Base-by-base conservation (phyloP, 2,888 invertebrate species). In the Netelia fuscicornis region DNA sequence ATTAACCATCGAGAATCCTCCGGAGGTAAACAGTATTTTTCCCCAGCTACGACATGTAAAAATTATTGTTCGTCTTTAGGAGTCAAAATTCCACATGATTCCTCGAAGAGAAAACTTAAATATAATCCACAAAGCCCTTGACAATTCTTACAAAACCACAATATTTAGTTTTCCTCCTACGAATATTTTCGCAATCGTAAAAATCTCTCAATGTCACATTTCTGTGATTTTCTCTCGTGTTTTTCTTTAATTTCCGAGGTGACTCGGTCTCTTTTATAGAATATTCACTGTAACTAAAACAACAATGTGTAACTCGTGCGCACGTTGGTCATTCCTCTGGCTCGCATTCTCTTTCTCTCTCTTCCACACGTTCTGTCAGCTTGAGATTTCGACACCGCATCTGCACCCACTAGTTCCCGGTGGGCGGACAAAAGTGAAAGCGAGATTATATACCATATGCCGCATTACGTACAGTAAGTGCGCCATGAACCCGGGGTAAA, bases 361-460 rank as follows among this genome's bases (percentile, higher is more conserved):
- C 79, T 86, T 86, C 78, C 65, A 79, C 67, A 83, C 83, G 74
- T 54, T 84, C 71, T 85, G 71, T 86, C 84, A 85, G 81, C 77
- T 79, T 17, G 80, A 83, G 81, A 83, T 86, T 88, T 86, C 79
- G 82, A 78, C 58, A 83, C 80, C 62, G 82, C 83, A 81, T 83
- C 85, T 72, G 85, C 83, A 85, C 82, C 85, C 85, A 86, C 84
- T 80, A 77, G 77, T 81, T 48, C 62, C 23, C 75, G 68, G 76
- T 86, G 81, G 86, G 81, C 76, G 87, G 86, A 82, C 86, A 89
- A 90, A 90, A 90, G 89, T 90, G 89, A 90, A 90, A 90, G 90
- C 88, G 83, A 72, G 79, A 88, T 88, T 88, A 75, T 78, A 75
- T 74, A 78, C 77, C 44, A 48, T 72, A 72, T 60, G 67, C 75